These are phyloP conservation scores for Lerema accius DNA, from an alignment of 1,140 invertebrate species.

Conservation along the genomic window DNA sequence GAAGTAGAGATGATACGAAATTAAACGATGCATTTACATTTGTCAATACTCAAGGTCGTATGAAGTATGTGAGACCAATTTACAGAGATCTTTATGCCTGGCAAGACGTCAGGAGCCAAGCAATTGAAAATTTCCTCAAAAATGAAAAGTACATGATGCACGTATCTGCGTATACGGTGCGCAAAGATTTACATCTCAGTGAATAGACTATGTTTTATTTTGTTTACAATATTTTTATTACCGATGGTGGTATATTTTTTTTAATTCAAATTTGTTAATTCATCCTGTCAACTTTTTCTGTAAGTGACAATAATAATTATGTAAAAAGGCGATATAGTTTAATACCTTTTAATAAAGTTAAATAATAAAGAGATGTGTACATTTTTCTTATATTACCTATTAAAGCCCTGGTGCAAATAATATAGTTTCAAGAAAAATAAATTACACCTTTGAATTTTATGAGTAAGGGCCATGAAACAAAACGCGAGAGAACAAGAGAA, in stretches of 20 bases:
- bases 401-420: too few relatives aligned
- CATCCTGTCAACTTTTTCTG: conserved; percentile 9
- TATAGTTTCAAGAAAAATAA: too few relatives aligned
- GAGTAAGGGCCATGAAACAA: too few relatives aligned
- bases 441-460: too few relatives aligned
- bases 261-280: neutral
- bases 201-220: conserved; percentile 35
- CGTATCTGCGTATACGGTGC: conserved; percentile 87
- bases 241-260: conserved; percentile 13
- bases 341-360: neutral
- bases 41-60: conserved; percentile 92
- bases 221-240: conserved; percentile 8
- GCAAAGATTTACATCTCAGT: conserved; percentile 89
- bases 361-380: too few relatives aligned
- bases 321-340: conserved; percentile 23
- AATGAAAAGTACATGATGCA: conserved; percentile 92
- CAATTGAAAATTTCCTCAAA: conserved; percentile 89
- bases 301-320: conserved; percentile 11
- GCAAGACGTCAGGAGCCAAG: conserved; percentile 86
- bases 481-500: too few relatives aligned
- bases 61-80: conserved; percentile 95
- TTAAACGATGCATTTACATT: conserved; percentile 88
- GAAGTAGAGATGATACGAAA: conserved; percentile 86
- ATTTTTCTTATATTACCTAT: too few relatives aligned
- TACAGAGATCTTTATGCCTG: conserved; percentile 94